Conservation (phyloP, 2,888 invertebrate species). For the Mesorhabditis sp. region DNA sequence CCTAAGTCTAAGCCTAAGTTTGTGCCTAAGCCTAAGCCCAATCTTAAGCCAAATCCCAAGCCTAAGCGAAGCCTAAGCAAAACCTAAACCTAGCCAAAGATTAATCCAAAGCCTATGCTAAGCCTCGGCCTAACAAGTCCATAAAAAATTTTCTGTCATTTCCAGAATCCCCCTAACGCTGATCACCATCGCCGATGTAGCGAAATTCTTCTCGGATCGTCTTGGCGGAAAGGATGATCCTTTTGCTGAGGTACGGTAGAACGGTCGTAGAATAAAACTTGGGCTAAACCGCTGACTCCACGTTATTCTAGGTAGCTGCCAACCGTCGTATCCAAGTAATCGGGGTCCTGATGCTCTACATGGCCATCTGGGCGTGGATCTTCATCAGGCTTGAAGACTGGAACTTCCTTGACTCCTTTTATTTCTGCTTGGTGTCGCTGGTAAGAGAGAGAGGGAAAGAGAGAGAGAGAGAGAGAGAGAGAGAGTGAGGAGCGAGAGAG, state of each 20-base stretch:
- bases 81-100: too few relatives aligned
- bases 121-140: too few relatives aligned
- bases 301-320: conserved; percentile 14
- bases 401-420: conserved; percentile 52
- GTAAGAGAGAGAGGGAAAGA: conserved; percentile 18
- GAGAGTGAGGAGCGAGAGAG: background rate
- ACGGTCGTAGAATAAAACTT: background rate
- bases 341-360: conserved; percentile 46
- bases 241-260: conserved; percentile 18
- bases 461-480: background rate
- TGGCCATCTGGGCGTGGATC: conserved; percentile 42
- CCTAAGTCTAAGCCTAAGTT: too few relatives aligned
- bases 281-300: background rate
- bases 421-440: conserved; percentile 55
- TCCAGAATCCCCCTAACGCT: conserved; percentile 54
- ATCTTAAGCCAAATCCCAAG: too few relatives aligned
- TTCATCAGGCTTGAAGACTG: conserved; percentile 46
- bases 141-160: conserved; percentile 21
- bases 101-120: too few relatives aligned
- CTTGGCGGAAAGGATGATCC: conserved; percentile 26
- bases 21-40: too few relatives aligned
- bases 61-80: too few relatives aligned
- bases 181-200: conserved; percentile 56
- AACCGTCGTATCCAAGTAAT: conserved; percentile 31
- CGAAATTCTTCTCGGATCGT: conserved; percentile 53